Conservation (phyloP, 2,888 invertebrate genomes). For the Lycaena phlaeas region DNA sequence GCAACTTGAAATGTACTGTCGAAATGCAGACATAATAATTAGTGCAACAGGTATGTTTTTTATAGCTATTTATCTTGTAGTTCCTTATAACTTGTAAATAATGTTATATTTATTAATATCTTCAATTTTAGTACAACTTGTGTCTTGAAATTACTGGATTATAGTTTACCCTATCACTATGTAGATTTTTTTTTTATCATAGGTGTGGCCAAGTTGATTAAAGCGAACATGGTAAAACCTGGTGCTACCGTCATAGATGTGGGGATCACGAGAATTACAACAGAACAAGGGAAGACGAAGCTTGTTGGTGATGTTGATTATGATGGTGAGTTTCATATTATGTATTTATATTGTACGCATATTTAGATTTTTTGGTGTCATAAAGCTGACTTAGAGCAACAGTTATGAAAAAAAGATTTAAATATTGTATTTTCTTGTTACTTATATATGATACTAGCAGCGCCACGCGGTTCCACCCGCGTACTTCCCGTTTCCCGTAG, state of each 20-base stretch:
- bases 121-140: too few species aligned
- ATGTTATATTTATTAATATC: too few species aligned
- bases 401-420: too few species aligned
- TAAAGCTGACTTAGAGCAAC: too few species aligned
- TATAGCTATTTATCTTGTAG: constrained; percentile 18
- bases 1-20: constrained; percentile 79
- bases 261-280: constrained; percentile 83
- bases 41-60: constrained; percentile 77
- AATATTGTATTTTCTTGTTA: too few species aligned
- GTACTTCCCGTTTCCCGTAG: too few species aligned
- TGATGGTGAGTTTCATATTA: constrained; percentile 71
- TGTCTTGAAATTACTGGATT: too few species aligned
- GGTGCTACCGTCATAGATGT: constrained; percentile 93
- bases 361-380: too few species aligned
- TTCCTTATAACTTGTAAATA: background rate
- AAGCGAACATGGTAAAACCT: constrained; percentile 88
- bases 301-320: constrained; percentile 93
- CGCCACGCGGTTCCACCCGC: too few species aligned
- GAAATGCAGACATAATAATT: constrained; percentile 84
- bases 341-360: background rate
- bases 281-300: constrained; percentile 77
- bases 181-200: constrained; percentile 20
- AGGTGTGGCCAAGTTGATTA: constrained; percentile 83
- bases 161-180: too few species aligned
- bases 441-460: too few species aligned